Evolutionary conservation across 2,888 invertebrate species (phyloP), one percentile per base, ranked within the genome.

Genomic region (Tetragonisca angustula): DNA sequence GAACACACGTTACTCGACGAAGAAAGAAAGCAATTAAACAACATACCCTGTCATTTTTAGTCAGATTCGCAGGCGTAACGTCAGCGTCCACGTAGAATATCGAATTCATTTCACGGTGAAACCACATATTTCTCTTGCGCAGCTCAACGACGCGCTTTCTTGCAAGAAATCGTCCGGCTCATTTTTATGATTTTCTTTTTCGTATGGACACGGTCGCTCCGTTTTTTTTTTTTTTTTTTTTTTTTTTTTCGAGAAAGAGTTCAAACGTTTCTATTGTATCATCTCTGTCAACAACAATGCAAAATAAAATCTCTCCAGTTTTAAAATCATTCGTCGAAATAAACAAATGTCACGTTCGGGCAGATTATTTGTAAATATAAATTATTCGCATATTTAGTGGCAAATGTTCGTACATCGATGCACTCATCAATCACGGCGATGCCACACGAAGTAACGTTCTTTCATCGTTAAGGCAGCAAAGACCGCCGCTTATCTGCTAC

Each of bases 1-100:
- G n/a, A 68, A 50, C 4, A 50, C 2, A 9, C 4, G 2, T 15
- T 21, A 27, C 11, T 52, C 11, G 15, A 69, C 15, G 5, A 61
- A 43, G 54, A 49, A 32, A 27, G 52, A 43, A 56, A 65, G 21
- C 4, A 1, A 32, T 36, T 43, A 43, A 5, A 0, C 15, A 65
- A 80, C 78, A 75, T n/a, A 68, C 85, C 84, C 87, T 91, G 90
- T 92, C 91, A 64, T 88, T 88, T 71, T 87, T 90, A 13, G n/a
- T 24, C 13, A 86, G 56, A 54, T 86, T 88, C 54, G 90, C 62
- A 32, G 92, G 88, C 49, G 90, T 91, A 73, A 89, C 85, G 61
- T 90, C 90, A 43, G 92, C 90, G 50, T 93, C 91, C 52, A 93
- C 91, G 78, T 93, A 93, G 79, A 93, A 93, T 27, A 90, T 85